phyloP scores from a whole-genome alignment of 2,888 invertebrate species.

The Linnaemya tessellans region DNA sequence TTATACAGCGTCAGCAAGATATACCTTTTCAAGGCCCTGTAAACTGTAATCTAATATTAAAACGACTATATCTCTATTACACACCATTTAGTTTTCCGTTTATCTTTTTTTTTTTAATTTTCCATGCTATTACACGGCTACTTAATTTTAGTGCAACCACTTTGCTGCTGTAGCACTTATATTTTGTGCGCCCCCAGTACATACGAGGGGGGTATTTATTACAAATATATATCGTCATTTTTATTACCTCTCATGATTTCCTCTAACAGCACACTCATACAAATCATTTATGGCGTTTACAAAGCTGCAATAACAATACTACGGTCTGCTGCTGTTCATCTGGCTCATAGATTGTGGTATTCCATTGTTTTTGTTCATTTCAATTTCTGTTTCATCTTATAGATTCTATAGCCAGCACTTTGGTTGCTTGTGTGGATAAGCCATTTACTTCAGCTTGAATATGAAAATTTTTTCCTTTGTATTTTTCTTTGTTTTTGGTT shows the following conservation, averaged over 20 bases:
- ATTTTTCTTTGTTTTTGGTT: background rate
- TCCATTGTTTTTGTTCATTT: background rate
- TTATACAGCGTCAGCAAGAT: no score
- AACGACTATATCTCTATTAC: background rate
- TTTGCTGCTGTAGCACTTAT: slow-evolving; percentile 29
- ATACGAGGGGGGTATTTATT: slow-evolving; percentile 40
- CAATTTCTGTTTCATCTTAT: slow-evolving; percentile 5
- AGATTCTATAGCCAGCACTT: slow-evolving; percentile 26
- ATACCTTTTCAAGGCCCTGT: no score
- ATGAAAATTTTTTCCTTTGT: background rate
- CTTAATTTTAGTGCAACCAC: slow-evolving; percentile 5
- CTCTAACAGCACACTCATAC: slow-evolving; percentile 18
- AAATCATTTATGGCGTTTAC: slow-evolving; percentile 26
- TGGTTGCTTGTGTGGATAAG: slow-evolving; percentile 14
- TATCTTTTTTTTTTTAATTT: background rate
- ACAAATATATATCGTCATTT: slow-evolving; percentile 46
- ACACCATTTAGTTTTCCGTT: background rate
- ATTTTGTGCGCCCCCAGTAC: background rate
- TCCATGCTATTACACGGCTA: slow-evolving; percentile 2
- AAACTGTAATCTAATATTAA: background rate
- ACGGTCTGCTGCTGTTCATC: background rate
- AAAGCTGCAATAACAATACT: slow-evolving; percentile 18
- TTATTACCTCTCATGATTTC: slow-evolving; percentile 51
- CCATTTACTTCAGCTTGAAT: slow-evolving; percentile 10
- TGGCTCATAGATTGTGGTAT: background rate